phyloP scores from a whole-genome alignment of 2,888 invertebrate genomes.

The Minunthozetes semirufus region DNA sequence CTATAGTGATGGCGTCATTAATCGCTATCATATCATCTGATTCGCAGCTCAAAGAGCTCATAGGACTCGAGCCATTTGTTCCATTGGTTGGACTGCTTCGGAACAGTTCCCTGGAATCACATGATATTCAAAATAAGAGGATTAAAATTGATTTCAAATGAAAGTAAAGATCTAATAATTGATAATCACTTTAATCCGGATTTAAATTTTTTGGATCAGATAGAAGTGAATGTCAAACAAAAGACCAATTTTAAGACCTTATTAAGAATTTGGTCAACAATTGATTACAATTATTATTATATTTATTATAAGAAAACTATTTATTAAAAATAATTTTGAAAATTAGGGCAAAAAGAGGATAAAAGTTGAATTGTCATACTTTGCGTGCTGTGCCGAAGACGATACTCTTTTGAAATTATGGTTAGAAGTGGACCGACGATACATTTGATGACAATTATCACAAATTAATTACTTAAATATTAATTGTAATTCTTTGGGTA shows the following conservation, averaged over 20 bases:
- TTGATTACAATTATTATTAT: too few relatives aligned
- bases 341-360: not conserved
- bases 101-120: conserved; percentile 7
- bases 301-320: too few relatives aligned
- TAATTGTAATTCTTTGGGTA: not conserved
- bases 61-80: conserved; percentile 49
- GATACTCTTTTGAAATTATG: conserved; percentile 3
- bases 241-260: too few relatives aligned
- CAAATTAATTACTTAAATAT: not conserved
- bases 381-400: conserved; percentile 18
- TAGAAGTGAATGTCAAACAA: too few relatives aligned
- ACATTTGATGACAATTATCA: not conserved
- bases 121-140: not conserved
- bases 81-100: conserved; percentile 31
- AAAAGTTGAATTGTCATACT: not conserved
- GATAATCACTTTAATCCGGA: not conserved
- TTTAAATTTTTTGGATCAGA: not conserved
- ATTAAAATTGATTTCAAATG: not conserved
- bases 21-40: conserved; percentile 86
- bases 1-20: conserved; percentile 69
- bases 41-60: conserved; percentile 75
- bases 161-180: too few relatives aligned
- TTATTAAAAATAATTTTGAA: too few relatives aligned
- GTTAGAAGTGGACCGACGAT: not conserved
- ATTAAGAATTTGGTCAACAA: too few relatives aligned